Base-by-base conservation (phyloP, 1,140 invertebrate genomes). In the Parapsyche elsis region DNA sequence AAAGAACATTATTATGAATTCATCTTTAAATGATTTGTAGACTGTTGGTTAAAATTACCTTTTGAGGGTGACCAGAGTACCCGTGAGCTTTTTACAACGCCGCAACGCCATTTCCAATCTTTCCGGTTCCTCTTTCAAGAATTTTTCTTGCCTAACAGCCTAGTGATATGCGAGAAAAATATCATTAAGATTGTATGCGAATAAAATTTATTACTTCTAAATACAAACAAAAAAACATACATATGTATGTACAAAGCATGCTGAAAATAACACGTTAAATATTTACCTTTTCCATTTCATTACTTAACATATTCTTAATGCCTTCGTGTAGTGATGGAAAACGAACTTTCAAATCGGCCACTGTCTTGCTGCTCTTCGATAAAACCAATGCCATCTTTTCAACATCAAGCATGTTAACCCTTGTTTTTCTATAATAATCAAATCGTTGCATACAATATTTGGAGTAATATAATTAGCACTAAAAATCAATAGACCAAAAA, bases 381-480 rank as follows among this genome's bases (percentile, higher is more conserved):
- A 99, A 89, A 77, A 98, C 92, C 81, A 99, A 90, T 16, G 97
- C 97, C 92, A 99, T 98, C 84, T 95, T 95, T 86, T 99, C 98
- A 0, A 99, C 97, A 86, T 99, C 97, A 0, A 94, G 93, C 95
- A 98, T 97, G 86, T 98, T 98, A 10, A 99, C 97, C 46, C 97
- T 92, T 61, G 96, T 98, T 86, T 97, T 95, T 76, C 88, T 89
- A 84, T 38, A 38, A 38, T 38, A 38, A 38, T 4, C 30, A 38
- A 38, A 4, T 38, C 30, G 7, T 38, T 38, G 30, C 7, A 38
- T 38, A 4, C 7, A 38, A 38, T 38, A 7, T 38, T 38, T 38
- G 30, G 2, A 38, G 7, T n/a, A n/a, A n/a, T n/a, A n/a, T n/a
- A n/a, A n/a, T n/a, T n/a, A n/a, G n/a, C n/a, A n/a, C n/a, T n/a